Conservation (phyloP, 2,888 invertebrate species). For the Eremobia ochroleuca region DNA sequence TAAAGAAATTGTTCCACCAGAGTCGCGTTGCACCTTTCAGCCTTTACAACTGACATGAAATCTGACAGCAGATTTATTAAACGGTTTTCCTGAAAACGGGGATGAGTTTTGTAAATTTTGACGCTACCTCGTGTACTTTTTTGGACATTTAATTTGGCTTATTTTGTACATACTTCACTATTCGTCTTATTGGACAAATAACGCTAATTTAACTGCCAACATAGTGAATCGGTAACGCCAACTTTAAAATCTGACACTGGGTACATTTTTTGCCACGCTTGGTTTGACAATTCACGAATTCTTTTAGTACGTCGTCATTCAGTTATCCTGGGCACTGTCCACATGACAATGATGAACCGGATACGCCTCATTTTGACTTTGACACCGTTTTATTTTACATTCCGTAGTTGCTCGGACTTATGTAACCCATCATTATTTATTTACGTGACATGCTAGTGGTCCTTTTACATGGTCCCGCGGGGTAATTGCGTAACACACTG, state of each 20-base stretch:
- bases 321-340: conserved; percentile 20
- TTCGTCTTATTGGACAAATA: conserved; percentile 6
- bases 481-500: background rate
- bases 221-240: background rate
- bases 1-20: background rate
- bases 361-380: conserved; percentile 50
- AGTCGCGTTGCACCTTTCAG: background rate
- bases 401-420: conserved; percentile 15
- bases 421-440: conserved; percentile 5
- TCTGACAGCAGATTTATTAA: conserved; percentile 12
- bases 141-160: background rate
- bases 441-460: background rate
- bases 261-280: conserved; percentile 31
- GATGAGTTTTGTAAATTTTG: conserved; percentile 2
- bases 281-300: conserved; percentile 29
- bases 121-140: background rate
- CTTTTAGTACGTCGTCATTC: conserved; percentile 28
- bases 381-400: conserved; percentile 44
- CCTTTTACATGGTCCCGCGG: background rate
- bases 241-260: conserved; percentile 13
- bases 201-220: background rate
- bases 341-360: conserved; percentile 40
- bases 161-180: background rate
- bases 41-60: conserved; percentile 11
- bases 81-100: background rate